Conservation (phyloP, 2,113 vertebrate genomes). For the Oncorhynchus masou region DNA sequence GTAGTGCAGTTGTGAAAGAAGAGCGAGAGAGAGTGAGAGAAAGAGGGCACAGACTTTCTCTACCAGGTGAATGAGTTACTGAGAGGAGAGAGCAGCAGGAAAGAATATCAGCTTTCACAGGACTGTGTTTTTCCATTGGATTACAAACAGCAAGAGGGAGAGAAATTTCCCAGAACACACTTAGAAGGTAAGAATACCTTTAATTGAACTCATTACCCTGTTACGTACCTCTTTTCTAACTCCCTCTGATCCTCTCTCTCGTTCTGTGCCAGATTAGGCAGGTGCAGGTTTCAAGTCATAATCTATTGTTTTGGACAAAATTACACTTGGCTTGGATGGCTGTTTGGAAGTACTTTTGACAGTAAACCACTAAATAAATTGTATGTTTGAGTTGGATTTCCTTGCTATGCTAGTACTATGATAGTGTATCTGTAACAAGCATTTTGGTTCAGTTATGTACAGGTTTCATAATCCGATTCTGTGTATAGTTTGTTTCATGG, state of each 20-base stretch:
- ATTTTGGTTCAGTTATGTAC: not conserved
- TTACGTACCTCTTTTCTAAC: not conserved
- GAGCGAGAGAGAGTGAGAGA: conserved; percentile 7
- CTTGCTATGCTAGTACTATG: not conserved
- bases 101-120: not conserved
- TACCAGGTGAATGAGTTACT: conserved; percentile 47
- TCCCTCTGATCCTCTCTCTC: not conserved
- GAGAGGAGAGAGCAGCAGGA: conserved; percentile 12
- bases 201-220: not conserved
- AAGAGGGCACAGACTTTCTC: conserved; percentile 17
- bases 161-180: conserved; percentile 17
- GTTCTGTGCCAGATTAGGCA: conserved; percentile 23
- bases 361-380: not conserved
- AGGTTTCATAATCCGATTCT: not conserved
- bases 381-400: no score
- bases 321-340: no score
- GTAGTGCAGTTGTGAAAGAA: conserved; percentile 28
- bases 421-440: not conserved
- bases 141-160: conserved; percentile 31
- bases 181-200: conserved; percentile 41
- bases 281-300: conserved; percentile 48
- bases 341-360: not conserved
- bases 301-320: not conserved
- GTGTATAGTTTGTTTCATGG: conserved; percentile 42
- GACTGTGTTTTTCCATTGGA: conserved; percentile 34